A percentile compares a stretch with the other conserved stretches of the same genome.
Conservation (phyloP, 2,797 vertebrate species). For the Aulostomus chinensis region DNA sequence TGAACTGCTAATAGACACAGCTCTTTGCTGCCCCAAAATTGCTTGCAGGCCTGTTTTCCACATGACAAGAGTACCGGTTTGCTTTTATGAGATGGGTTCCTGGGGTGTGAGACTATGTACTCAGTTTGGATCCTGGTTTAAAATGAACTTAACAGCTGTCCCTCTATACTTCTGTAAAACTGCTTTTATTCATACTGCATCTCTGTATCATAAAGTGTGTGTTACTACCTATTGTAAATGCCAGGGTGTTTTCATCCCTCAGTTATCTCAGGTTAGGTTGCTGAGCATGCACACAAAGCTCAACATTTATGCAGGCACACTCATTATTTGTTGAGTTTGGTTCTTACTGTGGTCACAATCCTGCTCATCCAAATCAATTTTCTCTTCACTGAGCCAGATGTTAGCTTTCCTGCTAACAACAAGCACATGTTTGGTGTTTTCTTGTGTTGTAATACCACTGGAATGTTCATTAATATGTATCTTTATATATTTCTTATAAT, state of each 20-base stretch:
- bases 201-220: slow-evolving; percentile 22
- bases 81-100: slow-evolving; percentile 46
- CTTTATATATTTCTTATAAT: too few relatives aligned
- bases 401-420: slow-evolving; percentile 33
- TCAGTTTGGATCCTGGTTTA: slow-evolving; percentile 33
- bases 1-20: slow-evolving; percentile 67
- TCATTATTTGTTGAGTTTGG: slow-evolving; percentile 21
- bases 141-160: slow-evolving; percentile 25
- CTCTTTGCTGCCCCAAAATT: slow-evolving; percentile 54
- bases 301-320: slow-evolving; percentile 21
- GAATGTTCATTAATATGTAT: background rate
- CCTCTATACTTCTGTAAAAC: slow-evolving; percentile 25
- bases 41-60: slow-evolving; percentile 70
- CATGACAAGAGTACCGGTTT: slow-evolving; percentile 40
- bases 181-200: slow-evolving; percentile 32
- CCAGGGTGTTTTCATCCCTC: slow-evolving; percentile 18
- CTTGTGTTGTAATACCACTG: slow-evolving; percentile 9
- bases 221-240: slow-evolving; percentile 50
- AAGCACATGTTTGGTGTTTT: slow-evolving; percentile 8
- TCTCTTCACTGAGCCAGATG: slow-evolving; percentile 33
- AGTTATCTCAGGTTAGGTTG: slow-evolving; percentile 28
- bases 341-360: slow-evolving; percentile 21
- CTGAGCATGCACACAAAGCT: slow-evolving; percentile 34
- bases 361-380: slow-evolving; percentile 23
- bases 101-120: slow-evolving; percentile 34